These are phyloP conservation scores for Limonius californicus DNA, from an alignment of 1,140 invertebrate genomes.

Conservation along the genomic window DNA sequence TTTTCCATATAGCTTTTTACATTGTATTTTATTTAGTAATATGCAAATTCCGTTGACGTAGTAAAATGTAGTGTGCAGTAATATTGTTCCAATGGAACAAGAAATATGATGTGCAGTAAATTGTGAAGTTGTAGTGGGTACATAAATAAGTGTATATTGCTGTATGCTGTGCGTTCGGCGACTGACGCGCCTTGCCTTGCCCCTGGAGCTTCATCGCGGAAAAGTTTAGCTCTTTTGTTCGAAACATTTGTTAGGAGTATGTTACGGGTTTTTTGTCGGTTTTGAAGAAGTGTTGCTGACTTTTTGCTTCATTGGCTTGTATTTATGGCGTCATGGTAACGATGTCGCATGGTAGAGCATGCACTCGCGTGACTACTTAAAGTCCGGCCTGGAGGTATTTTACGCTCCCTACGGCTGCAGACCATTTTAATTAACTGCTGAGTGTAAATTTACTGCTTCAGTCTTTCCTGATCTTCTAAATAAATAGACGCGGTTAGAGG, in stretches of 20 bases:
- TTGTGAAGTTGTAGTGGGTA: slow-evolving; percentile 14
- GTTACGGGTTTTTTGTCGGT: slow-evolving; percentile 10
- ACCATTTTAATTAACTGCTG: slow-evolving; percentile 14
- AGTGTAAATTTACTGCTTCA: slow-evolving; percentile 2
- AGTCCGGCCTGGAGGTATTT: slow-evolving; percentile 5
- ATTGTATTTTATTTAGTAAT: not conserved
- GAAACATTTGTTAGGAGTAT: slow-evolving; percentile 25
- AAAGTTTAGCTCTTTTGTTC: slow-evolving; percentile 20
- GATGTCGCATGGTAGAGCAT: slow-evolving; percentile 9
- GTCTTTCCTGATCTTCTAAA: not conserved
- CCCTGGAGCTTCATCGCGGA: slow-evolving; percentile 17
- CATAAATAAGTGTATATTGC: slow-evolving; percentile 28
- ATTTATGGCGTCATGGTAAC: slow-evolving; percentile 10
- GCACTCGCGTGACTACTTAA: slow-evolving; percentile 13
- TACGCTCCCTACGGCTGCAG: not conserved
- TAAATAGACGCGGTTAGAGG: not conserved
- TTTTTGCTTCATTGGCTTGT: not conserved
- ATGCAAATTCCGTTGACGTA: not conserved
- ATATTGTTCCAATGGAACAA: slow-evolving; percentile 24
- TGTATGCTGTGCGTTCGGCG: slow-evolving; percentile 15
- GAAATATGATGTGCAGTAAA: slow-evolving; percentile 27
- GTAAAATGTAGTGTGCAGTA: slow-evolving; percentile 18
- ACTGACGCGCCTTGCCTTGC: slow-evolving; percentile 18
- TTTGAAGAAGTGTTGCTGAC: not conserved
- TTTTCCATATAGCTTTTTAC: no score